A percentile compares a stretch with the other conserved stretches of the same genome.
phyloP scores from a whole-genome alignment of 2,797 vertebrate species.

The Rhadinocentrus ornatus region DNA sequence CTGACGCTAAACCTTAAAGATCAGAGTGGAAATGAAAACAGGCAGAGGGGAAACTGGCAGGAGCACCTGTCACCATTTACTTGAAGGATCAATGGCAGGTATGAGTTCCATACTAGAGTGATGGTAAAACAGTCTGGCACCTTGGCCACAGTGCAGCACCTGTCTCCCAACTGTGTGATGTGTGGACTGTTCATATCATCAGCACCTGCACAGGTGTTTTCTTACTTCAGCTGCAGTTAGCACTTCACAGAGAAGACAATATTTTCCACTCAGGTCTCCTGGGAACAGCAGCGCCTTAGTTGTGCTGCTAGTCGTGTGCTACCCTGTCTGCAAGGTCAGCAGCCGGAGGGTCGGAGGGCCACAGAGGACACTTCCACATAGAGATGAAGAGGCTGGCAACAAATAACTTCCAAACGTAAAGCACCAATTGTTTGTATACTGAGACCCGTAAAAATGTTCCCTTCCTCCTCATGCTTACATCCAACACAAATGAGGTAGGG shows the following conservation, averaged over 20 bases:
- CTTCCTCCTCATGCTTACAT: slow-evolving; percentile 43
- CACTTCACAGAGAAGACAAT: slow-evolving; percentile 45
- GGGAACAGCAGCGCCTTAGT: slow-evolving; percentile 30
- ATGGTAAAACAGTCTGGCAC: slow-evolving; percentile 52
- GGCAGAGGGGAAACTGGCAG: slow-evolving; percentile 1
- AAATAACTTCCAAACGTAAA: slow-evolving; percentile 56
- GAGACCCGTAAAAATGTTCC: slow-evolving; percentile 60
- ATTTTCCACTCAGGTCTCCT: slow-evolving; percentile 39
- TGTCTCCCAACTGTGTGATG: slow-evolving; percentile 12
- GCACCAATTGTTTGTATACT: slow-evolving; percentile 56
- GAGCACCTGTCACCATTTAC: slow-evolving; percentile 35
- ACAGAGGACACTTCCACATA: slow-evolving; percentile 53
- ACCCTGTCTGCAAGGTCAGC: slow-evolving; percentile 68
- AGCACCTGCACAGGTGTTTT: slow-evolving; percentile 28
- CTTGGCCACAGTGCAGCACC: slow-evolving; percentile 40
- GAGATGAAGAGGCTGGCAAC: slow-evolving; percentile 39
- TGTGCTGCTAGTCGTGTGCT: slow-evolving; percentile 51
- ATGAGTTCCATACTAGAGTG: slow-evolving; percentile 25
- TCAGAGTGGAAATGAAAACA: slow-evolving; percentile 41
- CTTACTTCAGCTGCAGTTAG: slow-evolving; percentile 50
- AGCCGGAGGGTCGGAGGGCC: slow-evolving; percentile 47
- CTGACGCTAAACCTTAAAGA: slow-evolving; percentile 46
- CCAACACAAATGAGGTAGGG: slow-evolving; percentile 78
- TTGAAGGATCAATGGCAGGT: slow-evolving; percentile 38
- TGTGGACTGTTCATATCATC: slow-evolving; percentile 14